Percentiles rank a stretch among this genome's conserved stretches.
Conservation (phyloP, 2,888 invertebrate species). For the Phaedon cochleariae region DNA sequence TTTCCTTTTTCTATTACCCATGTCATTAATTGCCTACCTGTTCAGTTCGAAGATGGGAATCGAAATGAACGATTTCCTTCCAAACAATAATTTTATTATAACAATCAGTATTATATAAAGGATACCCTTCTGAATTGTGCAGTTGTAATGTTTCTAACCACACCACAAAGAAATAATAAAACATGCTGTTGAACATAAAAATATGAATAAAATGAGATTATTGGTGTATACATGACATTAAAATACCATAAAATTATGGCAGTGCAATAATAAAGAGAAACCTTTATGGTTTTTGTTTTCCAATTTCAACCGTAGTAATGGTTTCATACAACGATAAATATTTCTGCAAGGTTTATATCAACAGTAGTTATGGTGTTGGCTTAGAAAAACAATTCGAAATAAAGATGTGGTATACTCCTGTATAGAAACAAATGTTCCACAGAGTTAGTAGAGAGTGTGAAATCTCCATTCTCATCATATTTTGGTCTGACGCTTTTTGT, state of each 20-base stretch:
- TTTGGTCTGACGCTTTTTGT: no score
- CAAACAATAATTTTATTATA: no score
- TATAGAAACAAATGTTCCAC: no score
- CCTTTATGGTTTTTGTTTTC: conserved; percentile 45
- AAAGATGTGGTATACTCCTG: no score
- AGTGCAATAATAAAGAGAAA: conserved; percentile 42
- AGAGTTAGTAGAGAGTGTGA: no score
- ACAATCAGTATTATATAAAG: neutral
- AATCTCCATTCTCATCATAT: no score
- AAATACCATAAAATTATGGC: conserved; percentile 45
- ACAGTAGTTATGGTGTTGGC: conserved; percentile 22
- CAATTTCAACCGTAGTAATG: conserved; percentile 42
- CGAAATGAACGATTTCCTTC: no score
- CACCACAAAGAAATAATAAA: conserved; percentile 25
- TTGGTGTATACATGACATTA: conserved; percentile 42
- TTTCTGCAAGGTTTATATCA: conserved; percentile 27
- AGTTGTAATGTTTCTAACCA: conserved; percentile 10
- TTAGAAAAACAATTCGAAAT: conserved; percentile 12
- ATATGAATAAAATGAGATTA: conserved; percentile 39
- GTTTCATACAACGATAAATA: conserved; percentile 37
- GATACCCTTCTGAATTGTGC: conserved; percentile 6
- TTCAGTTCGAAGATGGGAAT: no score
- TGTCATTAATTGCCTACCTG: no score
- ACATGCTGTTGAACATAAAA: conserved; percentile 29
- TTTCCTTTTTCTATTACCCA: no score